Conservation (phyloP, 1,140 invertebrate genomes). For the Gonioctena quinquepunctata region DNA sequence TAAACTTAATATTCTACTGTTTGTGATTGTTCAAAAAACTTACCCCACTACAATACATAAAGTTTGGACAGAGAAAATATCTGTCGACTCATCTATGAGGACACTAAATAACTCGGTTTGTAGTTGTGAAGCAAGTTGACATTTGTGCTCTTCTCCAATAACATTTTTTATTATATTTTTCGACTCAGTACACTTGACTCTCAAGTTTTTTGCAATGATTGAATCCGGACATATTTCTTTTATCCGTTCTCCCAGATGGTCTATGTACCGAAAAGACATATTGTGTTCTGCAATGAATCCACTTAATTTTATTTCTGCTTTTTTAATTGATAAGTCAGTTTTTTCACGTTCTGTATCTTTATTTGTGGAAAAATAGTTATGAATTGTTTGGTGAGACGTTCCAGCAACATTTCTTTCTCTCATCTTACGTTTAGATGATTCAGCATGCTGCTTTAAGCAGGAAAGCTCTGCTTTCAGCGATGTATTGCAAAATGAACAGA, state of each 20-base stretch:
- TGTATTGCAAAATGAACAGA: too few species aligned
- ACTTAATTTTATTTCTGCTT: slow-evolving; percentile 14
- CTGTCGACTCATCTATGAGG: slow-evolving; percentile 55
- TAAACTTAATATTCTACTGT: not conserved
- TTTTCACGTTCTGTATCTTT: not conserved
- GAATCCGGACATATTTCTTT: slow-evolving; percentile 8
- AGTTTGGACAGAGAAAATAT: slow-evolving; percentile 37
- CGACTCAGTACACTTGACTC: slow-evolving; percentile 43
- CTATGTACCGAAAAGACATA: slow-evolving; percentile 17
- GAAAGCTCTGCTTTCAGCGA: not conserved
- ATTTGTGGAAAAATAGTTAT: not conserved
- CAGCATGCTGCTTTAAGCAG: not conserved
- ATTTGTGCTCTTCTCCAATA: slow-evolving; percentile 37
- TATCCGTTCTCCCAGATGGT: slow-evolving; percentile 12
- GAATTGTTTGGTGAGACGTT: not conserved
- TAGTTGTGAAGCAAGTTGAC: not conserved
- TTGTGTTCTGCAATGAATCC: slow-evolving; percentile 23
- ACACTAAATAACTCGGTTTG: slow-evolving; percentile 41
- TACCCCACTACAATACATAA: slow-evolving; percentile 34
- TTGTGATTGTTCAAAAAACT: slow-evolving; percentile 37
- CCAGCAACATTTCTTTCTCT: not conserved
- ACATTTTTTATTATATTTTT: slow-evolving; percentile 50
- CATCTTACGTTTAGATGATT: not conserved
- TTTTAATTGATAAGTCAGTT: not conserved
- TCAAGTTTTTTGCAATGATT: slow-evolving; percentile 11